Base-by-base conservation (phyloP, 2,113 vertebrate genomes). In the Ptilonorhynchus violaceus region DNA sequence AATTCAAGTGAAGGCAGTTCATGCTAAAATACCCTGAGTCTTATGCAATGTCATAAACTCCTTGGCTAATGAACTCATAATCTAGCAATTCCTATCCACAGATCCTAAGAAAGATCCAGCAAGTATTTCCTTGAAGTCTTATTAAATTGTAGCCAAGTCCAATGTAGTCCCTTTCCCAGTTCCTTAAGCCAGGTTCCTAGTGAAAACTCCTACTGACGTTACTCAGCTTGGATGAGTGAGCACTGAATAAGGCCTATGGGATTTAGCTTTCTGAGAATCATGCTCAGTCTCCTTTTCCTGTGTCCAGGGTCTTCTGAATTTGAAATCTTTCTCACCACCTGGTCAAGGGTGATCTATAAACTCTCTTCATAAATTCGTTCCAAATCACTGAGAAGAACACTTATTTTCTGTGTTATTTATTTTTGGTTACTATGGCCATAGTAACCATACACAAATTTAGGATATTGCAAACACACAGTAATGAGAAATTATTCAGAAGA, bases 361-460 rank as follows among this genome's bases (percentile, higher is more conserved):
- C 12, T 84, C 19, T 60, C 22, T 60, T 68, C 35, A 42, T 46
- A 56, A 93, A 49, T 79, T 66, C 42, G 37, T 88, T 92, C 69
- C 77, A 82, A 91, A 35, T 72, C 27, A 75, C 69, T 78, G 59
- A 67, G 33, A 85, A 41, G 28, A 92, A 33, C 11, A 47, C 8
- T 63, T 87, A 39, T 55, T 84, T 77, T 44, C 55, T 85, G 13
- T 86, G 52, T 86, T 86, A 84, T 91, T 95, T 86, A 74, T 89
- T 93, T 92, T 68, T 44, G 16, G 91, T 96, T 95, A 52, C 95
- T 85, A 37, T 91, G 64, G 80, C 14, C 24, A n/a, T 89, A 68
- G 88, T 88, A 95, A 64, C 88, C 30, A 88, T 79, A 82, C 12
- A 75, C 33, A 78, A 81, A 88, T 63, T 87, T 37, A 91, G 19